Percentiles rank a stretch among this genome's conserved stretches.
phyloP scores from a whole-genome alignment of 2,888 invertebrate genomes.

The Rhingia campestris region DNA sequence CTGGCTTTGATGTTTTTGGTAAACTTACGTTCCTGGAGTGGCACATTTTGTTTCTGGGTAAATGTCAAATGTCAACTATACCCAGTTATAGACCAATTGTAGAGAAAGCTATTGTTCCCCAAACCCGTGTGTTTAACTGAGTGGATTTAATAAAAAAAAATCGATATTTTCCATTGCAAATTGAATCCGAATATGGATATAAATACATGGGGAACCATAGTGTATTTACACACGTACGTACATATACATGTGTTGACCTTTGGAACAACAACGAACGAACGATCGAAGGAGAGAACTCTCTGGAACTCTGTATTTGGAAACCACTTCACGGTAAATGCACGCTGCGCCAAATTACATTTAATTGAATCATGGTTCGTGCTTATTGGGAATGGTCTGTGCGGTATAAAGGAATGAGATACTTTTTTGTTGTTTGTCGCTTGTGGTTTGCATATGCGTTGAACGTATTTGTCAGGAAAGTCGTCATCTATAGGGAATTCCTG shows the following conservation, averaged over 20 bases:
- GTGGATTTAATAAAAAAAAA: constrained; percentile 62
- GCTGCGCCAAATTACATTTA: constrained; percentile 60
- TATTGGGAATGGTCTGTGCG: neutral
- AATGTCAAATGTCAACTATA: constrained; percentile 11
- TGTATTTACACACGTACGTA: constrained; percentile 22
- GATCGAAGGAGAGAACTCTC: neutral
- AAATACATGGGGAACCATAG: constrained; percentile 30
- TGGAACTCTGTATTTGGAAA: constrained; percentile 29
- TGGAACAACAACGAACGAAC: neutral
- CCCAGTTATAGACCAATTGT: neutral
- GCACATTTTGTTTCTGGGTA: too few relatives aligned
- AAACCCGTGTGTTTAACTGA: constrained; percentile 27
- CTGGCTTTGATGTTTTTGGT: too few relatives aligned
- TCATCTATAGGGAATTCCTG: neutral
- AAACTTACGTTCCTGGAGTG: too few relatives aligned
- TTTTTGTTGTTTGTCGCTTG: constrained; percentile 24
- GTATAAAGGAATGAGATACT: constrained; percentile 19
- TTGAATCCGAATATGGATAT: constrained; percentile 21
- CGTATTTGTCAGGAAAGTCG: constrained; percentile 12
- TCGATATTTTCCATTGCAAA: constrained; percentile 41
- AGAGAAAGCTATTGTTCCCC: neutral
- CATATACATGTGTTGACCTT: constrained; percentile 9
- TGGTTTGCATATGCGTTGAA: constrained; percentile 16
- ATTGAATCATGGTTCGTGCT: constrained; percentile 65
- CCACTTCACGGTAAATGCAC: constrained; percentile 57